Base-by-base conservation (phyloP, 2,888 invertebrate genomes). In the Isotomurus palustris region DNA sequence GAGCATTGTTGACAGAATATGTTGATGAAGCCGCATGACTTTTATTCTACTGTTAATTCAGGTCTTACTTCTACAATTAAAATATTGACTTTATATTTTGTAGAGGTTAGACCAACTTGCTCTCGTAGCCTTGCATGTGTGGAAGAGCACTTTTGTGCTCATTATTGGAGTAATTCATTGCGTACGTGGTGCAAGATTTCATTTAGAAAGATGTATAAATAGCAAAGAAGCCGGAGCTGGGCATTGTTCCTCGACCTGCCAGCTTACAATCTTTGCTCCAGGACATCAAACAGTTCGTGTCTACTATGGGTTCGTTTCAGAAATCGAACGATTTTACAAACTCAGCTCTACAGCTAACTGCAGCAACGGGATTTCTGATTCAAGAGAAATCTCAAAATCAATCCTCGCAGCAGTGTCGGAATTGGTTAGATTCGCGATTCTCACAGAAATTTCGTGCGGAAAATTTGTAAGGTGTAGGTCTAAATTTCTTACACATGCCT, bases 241-340 rank as follows among this genome's bases (percentile, higher is more conserved):
- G n/a, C 22, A 58, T 69, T 22, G 71, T 72, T 3, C 58, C 67
- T 38, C 62, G 73, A 27, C 66, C 66, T 22, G 69, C 71, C 8
- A 49, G 55, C 14, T 72, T 71, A 50, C 56, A 58, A n/a, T 58
- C 53, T 12, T 52, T 69, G 25, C 35, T 66, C 17, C 73, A 80
- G 78, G 80, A 80, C 40, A 78, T 80, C 69, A 74, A 74, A 66
- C 78, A 79, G 64, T 80, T 81, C 62, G 74, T 76, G 4, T 77
- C 76, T 66, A 78, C 69, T 35, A 56, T 73, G 47, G 69, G 66
- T 27, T 71, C 72, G 10, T 56, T 54, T 32, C 58, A 51, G 17
- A 64, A 68, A 60, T 56, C 59, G 14, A 52, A 53, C 17, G 59
- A 56, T 21, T 36, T 68, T 17, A 55, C 55, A 38, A 27, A 21